Percentiles rank a stretch among this genome's conserved stretches.
Conservation (phyloP, 37 sponge, comb jelly and placozoan genomes). For the Crambe crambe region DNA sequence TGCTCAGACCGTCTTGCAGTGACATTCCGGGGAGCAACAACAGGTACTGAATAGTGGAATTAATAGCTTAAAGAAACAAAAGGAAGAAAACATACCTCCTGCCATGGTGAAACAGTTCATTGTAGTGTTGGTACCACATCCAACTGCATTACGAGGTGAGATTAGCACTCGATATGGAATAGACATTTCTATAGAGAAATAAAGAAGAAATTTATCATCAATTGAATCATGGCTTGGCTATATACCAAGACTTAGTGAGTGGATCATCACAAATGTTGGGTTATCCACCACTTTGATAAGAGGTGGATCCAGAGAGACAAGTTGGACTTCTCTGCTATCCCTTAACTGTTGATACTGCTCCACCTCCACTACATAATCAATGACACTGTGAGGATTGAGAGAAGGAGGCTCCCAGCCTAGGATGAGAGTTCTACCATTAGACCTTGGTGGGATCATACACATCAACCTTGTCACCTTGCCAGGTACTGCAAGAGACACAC, state of each 20-base stretch:
- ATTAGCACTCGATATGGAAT: constrained; percentile 7
- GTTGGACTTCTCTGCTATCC: not conserved
- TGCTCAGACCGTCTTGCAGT: not conserved
- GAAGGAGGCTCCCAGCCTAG: too few species aligned
- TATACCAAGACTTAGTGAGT: not conserved
- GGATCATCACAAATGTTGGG: not conserved
- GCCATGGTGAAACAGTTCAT: constrained; percentile 11
- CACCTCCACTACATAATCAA: constrained; percentile 13
- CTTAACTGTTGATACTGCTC: not conserved
- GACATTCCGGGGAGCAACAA: constrained; percentile 17
- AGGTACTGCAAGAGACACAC: too few species aligned
- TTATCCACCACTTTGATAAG: too few species aligned
- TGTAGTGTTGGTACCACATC: not conserved
- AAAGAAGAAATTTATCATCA: too few species aligned
- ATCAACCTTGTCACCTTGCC: too few species aligned
- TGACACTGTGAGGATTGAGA: too few species aligned
- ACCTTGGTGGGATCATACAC: too few species aligned
- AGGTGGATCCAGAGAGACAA: too few species aligned
- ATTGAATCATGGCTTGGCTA: too few species aligned
- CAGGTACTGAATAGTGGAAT: not conserved
- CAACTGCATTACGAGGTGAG: not conserved
- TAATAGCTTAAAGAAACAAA: too few species aligned
- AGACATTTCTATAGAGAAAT: not conserved
- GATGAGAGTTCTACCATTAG: too few species aligned
- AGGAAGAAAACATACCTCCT: too few species aligned